Conservation (phyloP, 1,140 invertebrate genomes). For the Goniozus legneri region DNA sequence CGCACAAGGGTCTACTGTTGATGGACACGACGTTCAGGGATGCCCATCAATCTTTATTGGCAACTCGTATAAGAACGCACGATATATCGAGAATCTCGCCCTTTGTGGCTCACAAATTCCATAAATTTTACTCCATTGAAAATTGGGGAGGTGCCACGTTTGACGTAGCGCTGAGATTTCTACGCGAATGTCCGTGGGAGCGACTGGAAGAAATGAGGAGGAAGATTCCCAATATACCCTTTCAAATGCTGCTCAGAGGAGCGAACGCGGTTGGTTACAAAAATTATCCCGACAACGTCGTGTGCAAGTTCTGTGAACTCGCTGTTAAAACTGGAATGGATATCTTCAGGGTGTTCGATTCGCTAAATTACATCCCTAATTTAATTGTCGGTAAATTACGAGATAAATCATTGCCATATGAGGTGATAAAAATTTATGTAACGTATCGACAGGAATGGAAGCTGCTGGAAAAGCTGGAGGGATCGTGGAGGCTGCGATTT, state of each 20-base stretch:
- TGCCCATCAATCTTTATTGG: conserved; percentile 96
- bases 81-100: conserved; percentile 93
- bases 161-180: conserved; percentile 93
- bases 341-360: conserved; percentile 98
- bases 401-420: no score
- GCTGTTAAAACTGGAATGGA: conserved; percentile 97
- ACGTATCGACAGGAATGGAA: conserved; percentile 69
- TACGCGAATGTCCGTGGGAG: conserved; percentile 99
- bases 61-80: conserved; percentile 89
- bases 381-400: conserved; percentile 77
- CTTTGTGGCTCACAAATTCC: conserved; percentile 91
- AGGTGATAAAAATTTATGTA: conserved; percentile 41
- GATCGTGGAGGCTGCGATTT: conserved; percentile 96
- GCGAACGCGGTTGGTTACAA: conserved; percentile 99
- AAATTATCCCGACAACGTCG: conserved; percentile 98
- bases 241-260: conserved; percentile 97
- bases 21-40: conserved; percentile 98
- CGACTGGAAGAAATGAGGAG: conserved; percentile 87
- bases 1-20: conserved; percentile 84
- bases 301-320: conserved; percentile 92
- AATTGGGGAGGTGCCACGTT: conserved; percentile 99
- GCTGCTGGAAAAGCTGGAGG: conserved; percentile 97
- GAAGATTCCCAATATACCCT: conserved; percentile 96
- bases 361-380: conserved; percentile 97
- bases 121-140: conserved; percentile 82